phyloP scores from a whole-genome alignment of 2,113 vertebrate species.

The Seriola rivoliana region DNA sequence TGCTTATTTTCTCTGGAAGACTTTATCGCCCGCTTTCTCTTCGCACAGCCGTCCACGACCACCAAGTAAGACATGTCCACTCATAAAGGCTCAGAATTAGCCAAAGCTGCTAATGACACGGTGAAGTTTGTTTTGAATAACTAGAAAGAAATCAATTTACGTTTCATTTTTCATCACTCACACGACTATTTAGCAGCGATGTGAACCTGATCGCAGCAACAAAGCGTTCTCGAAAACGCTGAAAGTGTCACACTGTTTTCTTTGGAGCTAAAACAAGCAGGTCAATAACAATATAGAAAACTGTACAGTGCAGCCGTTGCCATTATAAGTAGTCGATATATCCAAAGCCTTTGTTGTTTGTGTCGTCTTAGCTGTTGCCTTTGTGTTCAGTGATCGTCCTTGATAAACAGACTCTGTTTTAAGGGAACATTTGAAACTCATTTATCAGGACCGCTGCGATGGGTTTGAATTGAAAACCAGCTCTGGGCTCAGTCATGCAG shows the following conservation, averaged over 20 bases:
- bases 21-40: no score
- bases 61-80: no score
- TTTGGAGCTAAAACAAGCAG: neutral
- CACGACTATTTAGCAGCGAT: neutral
- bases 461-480: neutral
- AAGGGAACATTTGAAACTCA: neutral
- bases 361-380: neutral
- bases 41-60: neutral
- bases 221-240: no score
- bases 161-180: neutral
- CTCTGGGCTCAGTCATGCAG: neutral
- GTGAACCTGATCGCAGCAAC: neutral
- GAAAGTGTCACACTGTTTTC: neutral
- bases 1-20: no score
- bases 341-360: neutral
- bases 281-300: neutral
- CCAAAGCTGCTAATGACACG: neutral
- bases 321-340: neutral
- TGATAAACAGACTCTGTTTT: neutral
- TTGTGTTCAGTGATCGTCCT: neutral
- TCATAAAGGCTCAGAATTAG: neutral
- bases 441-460: neutral
- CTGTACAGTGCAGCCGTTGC: neutral
- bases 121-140: neutral
- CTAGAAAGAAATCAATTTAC: no score